Conservation (phyloP, 2,113 vertebrate species). For the Mesitornis unicolor region DNA sequence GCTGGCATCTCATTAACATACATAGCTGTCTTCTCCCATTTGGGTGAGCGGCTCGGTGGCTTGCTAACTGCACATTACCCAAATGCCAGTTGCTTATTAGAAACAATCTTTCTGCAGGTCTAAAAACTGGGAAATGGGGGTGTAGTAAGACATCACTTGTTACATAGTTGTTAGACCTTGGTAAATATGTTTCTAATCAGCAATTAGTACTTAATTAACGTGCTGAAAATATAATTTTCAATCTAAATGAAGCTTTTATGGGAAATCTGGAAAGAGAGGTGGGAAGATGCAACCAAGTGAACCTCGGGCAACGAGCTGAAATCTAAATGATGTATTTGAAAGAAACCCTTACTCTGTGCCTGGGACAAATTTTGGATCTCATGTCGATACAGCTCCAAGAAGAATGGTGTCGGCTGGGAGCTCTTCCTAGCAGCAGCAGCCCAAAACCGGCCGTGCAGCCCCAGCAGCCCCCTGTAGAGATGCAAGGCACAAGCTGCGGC, state of each 20-base stretch:
- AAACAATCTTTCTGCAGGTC: not conserved
- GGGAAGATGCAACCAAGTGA: constrained; percentile 15
- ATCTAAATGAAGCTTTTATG: constrained; percentile 64
- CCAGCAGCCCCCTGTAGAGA: fast-evolving
- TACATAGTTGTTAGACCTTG: constrained; percentile 46
- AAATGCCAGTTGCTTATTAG: not conserved
- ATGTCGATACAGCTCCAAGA: not conserved
- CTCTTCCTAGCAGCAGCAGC: not conserved
- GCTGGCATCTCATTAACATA: constrained; percentile 74
- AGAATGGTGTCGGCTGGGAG: not conserved
- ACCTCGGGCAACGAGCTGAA: not conserved
- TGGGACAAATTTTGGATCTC: fast-evolving
- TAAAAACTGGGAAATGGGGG: not conserved
- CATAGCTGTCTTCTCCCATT: constrained; percentile 58
- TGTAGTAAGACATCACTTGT: constrained; percentile 46
- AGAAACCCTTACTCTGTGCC: not conserved
- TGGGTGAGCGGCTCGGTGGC: constrained; percentile 35
- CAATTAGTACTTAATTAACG: constrained; percentile 76
- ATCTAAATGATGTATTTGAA: not conserved
- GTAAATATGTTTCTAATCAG: constrained; percentile 73
- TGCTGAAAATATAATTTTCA: constrained; percentile 70
- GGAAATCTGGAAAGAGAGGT: constrained; percentile 26
- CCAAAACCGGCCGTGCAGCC: fast-evolving
- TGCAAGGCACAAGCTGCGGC: not conserved
- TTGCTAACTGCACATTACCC: constrained; percentile 38